Evolutionary conservation across 2,888 invertebrate genomes (phyloP).

Genomic region (Tipula helvola): DNA sequence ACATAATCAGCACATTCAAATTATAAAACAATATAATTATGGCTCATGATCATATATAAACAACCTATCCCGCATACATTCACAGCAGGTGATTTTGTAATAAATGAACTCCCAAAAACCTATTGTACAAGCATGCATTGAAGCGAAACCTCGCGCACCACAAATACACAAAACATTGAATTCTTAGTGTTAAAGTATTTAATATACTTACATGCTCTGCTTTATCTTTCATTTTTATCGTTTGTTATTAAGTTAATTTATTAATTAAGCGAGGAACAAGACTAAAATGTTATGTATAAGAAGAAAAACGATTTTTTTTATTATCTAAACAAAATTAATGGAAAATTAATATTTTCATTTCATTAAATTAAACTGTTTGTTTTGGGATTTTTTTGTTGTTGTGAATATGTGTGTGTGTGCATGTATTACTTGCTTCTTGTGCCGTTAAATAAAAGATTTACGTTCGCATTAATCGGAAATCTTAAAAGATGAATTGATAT

Average conservation of each 20-base stretch:
- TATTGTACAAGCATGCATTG: not conserved
- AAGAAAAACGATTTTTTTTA: not conserved
- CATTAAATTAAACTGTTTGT: not conserved
- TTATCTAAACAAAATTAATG: not conserved
- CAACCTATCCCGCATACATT: not conserved
- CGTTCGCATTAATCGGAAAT: not conserved
- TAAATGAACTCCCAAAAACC: not conserved
- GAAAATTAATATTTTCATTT: slow-evolving; percentile 4
- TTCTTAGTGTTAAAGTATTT: not conserved
- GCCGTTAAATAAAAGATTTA: not conserved
- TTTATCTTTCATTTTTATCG: not conserved
- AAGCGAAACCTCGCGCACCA: not conserved
- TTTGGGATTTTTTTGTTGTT: not conserved
- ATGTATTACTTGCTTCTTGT: not conserved
- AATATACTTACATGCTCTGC: not conserved
- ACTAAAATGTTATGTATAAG: not conserved
- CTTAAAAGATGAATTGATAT: not conserved
- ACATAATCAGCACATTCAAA: not conserved
- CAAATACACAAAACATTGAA: not conserved
- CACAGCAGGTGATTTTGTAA: not conserved
- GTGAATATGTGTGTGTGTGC: too few species aligned
- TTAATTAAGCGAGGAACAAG: not conserved
- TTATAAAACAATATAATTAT: not conserved
- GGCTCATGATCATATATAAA: not conserved
- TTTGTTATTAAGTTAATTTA: not conserved